These are phyloP conservation scores for Linnaemya tessellans DNA, from an alignment of 2,888 invertebrate genomes.

Conservation along the genomic window DNA sequence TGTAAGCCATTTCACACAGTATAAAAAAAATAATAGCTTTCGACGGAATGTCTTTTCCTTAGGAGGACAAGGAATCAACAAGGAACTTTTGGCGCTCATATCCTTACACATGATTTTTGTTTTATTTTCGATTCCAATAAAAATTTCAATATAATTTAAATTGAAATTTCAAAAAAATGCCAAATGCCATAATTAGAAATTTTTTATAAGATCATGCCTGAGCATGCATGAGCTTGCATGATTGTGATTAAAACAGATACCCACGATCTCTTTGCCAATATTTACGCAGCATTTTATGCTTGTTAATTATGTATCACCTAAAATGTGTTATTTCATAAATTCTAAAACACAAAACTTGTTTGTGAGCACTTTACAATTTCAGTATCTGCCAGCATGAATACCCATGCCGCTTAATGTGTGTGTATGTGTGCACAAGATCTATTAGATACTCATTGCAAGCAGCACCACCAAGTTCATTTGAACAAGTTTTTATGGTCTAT, in stretches of 20 bases:
- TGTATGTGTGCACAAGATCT: neutral
- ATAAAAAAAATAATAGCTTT: no score
- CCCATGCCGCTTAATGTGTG: neutral
- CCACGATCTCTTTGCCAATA: neutral
- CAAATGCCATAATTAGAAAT: no score
- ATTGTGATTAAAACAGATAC: neutral
- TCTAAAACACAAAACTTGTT: neutral
- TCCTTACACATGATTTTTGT: no score
- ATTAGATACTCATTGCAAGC: neutral
- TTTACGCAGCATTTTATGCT: neutral
- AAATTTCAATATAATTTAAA: no score
- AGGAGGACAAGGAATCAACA: no score
- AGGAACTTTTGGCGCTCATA: no score
- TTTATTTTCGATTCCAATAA: no score
- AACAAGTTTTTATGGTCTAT: constrained; percentile 40
- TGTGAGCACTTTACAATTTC: neutral
- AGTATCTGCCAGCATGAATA: neutral
- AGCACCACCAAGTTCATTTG: constrained; percentile 34
- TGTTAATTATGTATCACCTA: neutral
- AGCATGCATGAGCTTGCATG: neutral
- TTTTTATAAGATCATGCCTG: neutral
- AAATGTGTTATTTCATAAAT: neutral
- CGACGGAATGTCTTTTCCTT: no score
- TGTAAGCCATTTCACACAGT: no score
- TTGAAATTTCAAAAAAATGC: no score